phyloP scores from a whole-genome alignment of 2,888 invertebrate genomes.

The Ischnura elegans region DNA sequence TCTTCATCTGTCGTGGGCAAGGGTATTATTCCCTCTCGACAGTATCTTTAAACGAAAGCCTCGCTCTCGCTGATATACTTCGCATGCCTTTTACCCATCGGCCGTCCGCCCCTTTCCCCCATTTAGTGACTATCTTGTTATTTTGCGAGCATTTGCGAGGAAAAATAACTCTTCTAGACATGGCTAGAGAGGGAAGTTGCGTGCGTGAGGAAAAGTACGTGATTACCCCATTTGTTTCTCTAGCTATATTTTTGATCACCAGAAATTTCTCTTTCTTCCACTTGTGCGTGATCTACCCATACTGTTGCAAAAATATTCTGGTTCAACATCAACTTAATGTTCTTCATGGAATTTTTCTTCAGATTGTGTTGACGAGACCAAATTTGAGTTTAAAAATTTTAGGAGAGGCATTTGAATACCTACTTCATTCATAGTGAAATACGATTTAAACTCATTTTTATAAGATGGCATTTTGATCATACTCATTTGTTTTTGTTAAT shows the following conservation, averaged over 20 bases:
- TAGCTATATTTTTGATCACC: background rate
- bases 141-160: background rate
- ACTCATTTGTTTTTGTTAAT: too few species aligned
- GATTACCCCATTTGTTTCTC: background rate
- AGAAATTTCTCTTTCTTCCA: too few species aligned
- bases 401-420: too few species aligned
- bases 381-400: too few species aligned
- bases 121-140: background rate
- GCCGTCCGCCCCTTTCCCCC: background rate
- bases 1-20: background rate
- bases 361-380: too few species aligned
- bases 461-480: too few species aligned
- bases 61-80: background rate
- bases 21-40: background rate
- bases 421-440: too few species aligned
- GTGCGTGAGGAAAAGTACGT: background rate
- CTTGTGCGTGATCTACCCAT: too few species aligned
- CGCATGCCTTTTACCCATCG: background rate
- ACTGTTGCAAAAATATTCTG: too few species aligned
- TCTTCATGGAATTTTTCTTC: too few species aligned
- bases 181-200: background rate
- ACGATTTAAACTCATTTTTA: too few species aligned
- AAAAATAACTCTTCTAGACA: background rate
- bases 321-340: too few species aligned
- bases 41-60: background rate